A percentile compares a stretch with the other conserved stretches of the same genome.
Evolutionary conservation across 2,797 vertebrate genomes (phyloP).

Genomic region (Anguilla pacifica): DNA sequence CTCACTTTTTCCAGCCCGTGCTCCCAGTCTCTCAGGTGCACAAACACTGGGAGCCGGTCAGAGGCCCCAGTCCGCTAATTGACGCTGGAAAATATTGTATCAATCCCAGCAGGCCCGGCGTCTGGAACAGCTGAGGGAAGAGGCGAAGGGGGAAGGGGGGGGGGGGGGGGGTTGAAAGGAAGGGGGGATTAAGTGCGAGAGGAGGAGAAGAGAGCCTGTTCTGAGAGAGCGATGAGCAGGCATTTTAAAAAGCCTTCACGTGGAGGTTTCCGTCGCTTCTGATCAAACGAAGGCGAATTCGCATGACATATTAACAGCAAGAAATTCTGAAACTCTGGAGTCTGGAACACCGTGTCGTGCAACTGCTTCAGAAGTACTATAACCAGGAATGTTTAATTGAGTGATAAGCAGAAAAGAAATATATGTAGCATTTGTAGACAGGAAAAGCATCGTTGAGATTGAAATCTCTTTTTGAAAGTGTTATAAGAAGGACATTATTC

Average conservation of each 20-base stretch:
- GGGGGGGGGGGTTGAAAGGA: not conserved
- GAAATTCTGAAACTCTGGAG: not conserved
- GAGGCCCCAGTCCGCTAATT: constrained; percentile 72
- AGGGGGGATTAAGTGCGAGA: constrained; percentile 26
- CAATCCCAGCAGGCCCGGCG: constrained; percentile 71
- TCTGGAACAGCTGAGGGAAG: constrained; percentile 76
- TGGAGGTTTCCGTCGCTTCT: not conserved
- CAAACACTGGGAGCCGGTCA: constrained; percentile 82
- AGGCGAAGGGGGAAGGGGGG: constrained; percentile 24
- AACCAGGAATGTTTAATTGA: not conserved
- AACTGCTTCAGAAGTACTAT: not conserved
- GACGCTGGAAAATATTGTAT: constrained; percentile 84
- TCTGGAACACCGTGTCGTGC: not conserved
- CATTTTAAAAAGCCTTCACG: not conserved
- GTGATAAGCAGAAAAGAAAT: not conserved
- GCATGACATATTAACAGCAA: not conserved
- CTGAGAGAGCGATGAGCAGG: not conserved
- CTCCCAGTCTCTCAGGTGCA: constrained; percentile 77
- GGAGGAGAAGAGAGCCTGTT: not conserved
- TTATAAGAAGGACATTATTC: not conserved
- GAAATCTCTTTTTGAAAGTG: no score
- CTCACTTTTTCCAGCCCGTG: constrained; percentile 78
- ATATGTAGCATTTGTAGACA: not conserved
- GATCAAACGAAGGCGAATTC: not conserved
- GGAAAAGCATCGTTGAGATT: not conserved